Evolutionary conservation across 2,113 vertebrate genomes (phyloP), one percentile per base, ranked within the genome.

Genomic region (Pseudorhombus dupliciocellatus): DNA sequence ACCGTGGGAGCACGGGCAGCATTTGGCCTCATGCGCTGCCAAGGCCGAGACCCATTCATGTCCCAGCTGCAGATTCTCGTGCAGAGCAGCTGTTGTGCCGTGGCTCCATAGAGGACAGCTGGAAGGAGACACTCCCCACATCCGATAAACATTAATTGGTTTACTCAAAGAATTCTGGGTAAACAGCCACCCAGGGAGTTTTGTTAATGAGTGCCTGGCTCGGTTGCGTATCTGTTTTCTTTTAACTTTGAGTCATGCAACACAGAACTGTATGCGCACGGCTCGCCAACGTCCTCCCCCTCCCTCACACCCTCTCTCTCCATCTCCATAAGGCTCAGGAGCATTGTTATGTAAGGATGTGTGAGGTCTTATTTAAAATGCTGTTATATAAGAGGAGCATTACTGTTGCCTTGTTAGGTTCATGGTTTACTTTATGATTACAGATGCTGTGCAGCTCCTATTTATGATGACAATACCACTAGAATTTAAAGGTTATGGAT

Each of bases 181-280:
- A 75, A 87, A 88, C 71, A 70, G 75, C 86, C 84, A 88, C 90
- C 80, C 86, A 73, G 86, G 85, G 81, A 87, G 84, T 58, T 86
- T 69, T 69, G 87, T 91, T 92, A 90, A 92, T 92, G 86, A 90
- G 72, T 84, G 73, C 64, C 83, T 79, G 76, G 74, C 77, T 84
- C 64, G 53, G 61, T 73, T 81, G 64, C 72, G 67, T 44, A 70
- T 85, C 74, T 85, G 84, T 82, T 85, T 87, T 83, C 50, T 80
- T 87, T 82, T 66, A 73, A 75, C 77, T 8, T 70, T 89, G 90
- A 91, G 69, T 88, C 89, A 89, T 66, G 81, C 74, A 62, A n/a
- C 31, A 52, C 67, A 70, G 50, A 74, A 59, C 77, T 61, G 73
- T 57, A 12, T 63, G 21, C 75, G 50, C 69, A 66, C 62, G 59